These are phyloP conservation scores for Apamea crenata DNA, from an alignment of 2,888 invertebrate genomes.

Conservation along the genomic window DNA sequence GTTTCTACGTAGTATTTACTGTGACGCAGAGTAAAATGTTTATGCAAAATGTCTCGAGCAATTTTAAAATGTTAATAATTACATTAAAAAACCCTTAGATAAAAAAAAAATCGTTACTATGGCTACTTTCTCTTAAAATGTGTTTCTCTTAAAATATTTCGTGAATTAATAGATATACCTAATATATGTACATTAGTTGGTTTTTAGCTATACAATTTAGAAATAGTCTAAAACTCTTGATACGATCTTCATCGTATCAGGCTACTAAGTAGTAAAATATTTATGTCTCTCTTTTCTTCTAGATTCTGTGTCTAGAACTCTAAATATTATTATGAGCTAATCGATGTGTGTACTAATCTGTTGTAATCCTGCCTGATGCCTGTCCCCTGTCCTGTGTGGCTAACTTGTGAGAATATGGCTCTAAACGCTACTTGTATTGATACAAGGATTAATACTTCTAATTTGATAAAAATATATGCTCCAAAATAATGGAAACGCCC, in stretches of 20 bases:
- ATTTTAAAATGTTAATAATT: too few species aligned
- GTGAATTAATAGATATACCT: too few species aligned
- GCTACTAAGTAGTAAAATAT: constrained; percentile 28
- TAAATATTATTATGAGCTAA: constrained; percentile 62
- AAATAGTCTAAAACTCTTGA: constrained; percentile 19
- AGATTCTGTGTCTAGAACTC: constrained; percentile 63
- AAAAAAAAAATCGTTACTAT: too few species aligned
- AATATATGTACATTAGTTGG: not conserved
- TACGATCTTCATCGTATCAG: constrained; percentile 9
- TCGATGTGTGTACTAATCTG: constrained; percentile 69
- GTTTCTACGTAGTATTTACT: too few species aligned
- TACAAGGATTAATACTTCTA: not conserved
- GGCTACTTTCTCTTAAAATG: too few species aligned
- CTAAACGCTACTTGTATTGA: constrained; percentile 47
- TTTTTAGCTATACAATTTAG: constrained; percentile 12
- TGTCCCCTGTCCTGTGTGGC: constrained; percentile 76
- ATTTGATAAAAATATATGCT: not conserved
- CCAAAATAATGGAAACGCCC: not conserved
- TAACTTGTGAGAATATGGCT: constrained; percentile 77
- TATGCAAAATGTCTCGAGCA: too few species aligned
- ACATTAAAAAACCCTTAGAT: too few species aligned
- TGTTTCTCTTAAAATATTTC: too few species aligned
- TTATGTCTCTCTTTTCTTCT: constrained; percentile 55
- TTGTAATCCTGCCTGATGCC: constrained; percentile 86
- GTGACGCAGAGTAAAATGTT: too few species aligned